Conservation (phyloP, 64 coral and sea anemone species). For the Astreopora myriophthalma region DNA sequence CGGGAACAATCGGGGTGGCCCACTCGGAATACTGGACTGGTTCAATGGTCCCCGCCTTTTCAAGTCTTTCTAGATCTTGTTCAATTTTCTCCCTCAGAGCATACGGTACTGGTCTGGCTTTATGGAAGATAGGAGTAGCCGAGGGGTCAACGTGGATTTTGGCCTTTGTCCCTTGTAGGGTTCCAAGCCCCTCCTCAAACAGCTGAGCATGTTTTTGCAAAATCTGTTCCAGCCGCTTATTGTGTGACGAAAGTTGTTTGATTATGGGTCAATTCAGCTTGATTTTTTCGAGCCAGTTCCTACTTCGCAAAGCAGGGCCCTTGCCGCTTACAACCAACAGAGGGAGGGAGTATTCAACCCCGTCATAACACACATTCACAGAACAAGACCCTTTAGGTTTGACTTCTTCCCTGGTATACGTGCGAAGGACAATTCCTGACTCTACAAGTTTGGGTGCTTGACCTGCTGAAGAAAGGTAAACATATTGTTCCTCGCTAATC, state of each 20-base stretch:
- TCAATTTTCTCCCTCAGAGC: neutral
- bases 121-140: neutral
- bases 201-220: neutral
- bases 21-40: too few species aligned
- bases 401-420: neutral
- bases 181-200: neutral
- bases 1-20: neutral
- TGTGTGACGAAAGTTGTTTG: neutral
- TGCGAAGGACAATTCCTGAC: neutral
- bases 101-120: conserved; percentile 18
- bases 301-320: neutral
- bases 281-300: neutral
- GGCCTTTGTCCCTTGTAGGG: neutral
- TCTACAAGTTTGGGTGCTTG: neutral
- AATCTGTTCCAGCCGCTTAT: neutral
- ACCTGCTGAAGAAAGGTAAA: neutral
- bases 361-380: neutral
- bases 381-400: neutral
- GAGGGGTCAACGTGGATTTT: conserved; percentile 20
- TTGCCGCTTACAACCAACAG: neutral
- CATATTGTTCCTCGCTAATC: neutral
- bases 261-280: neutral
- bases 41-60: neutral
- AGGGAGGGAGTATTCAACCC: neutral
- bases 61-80: neutral